Evolutionary conservation across 2,113 vertebrate species (phyloP).

Genomic region (Pachycephala philippinensis): DNA sequence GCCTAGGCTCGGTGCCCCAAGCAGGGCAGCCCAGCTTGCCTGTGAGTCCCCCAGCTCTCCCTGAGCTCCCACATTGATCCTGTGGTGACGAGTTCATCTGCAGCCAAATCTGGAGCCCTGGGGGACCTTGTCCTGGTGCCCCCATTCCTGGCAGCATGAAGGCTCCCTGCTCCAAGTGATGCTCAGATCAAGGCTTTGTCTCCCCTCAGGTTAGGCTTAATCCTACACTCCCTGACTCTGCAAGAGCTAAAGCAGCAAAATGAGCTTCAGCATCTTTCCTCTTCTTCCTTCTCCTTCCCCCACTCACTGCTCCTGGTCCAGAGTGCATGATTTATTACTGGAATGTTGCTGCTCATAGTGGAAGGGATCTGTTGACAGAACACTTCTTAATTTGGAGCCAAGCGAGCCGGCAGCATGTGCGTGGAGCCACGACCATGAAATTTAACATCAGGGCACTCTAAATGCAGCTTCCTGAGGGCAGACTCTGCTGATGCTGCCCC

Average conservation of each 20-base stretch:
- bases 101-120: background rate
- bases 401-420: accelerated
- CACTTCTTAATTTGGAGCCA: background rate
- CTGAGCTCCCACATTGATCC: background rate
- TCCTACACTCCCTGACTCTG: accelerated
- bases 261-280: background rate
- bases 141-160: background rate
- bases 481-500: background rate
- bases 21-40: background rate
- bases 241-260: conserved; percentile 11
- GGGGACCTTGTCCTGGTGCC: background rate
- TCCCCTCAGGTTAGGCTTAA: background rate
- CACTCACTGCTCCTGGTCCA: background rate
- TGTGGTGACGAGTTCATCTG: accelerated
- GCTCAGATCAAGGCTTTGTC: background rate
- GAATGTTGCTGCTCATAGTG: background rate
- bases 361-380: background rate
- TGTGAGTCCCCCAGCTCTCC: background rate
- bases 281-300: background rate
- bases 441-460: background rate
- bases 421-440: background rate
- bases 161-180: background rate
- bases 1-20: background rate
- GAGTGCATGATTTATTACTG: background rate
- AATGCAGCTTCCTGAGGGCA: background rate